Evolutionary conservation across 2,888 invertebrate species (phyloP), one percentile per base, ranked within the genome.

Genomic region (Lampropteryx suffumata): DNA sequence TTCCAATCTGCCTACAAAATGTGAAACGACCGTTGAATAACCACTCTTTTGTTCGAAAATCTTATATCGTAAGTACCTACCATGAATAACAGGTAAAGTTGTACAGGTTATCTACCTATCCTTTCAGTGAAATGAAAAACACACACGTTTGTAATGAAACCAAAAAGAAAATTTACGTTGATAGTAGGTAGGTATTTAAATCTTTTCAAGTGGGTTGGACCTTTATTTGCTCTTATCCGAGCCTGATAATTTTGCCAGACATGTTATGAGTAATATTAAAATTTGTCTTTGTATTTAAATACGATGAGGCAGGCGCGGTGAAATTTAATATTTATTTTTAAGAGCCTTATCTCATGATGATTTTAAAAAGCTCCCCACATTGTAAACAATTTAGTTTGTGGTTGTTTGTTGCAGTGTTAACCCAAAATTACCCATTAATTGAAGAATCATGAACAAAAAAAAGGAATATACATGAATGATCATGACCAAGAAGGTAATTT

Each of bases 1-100:
- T 44, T 36, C 29, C 44, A 44, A 44, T 44, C 29, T 44, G 35
- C 35, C 35, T 43, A 35, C 43, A 17, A 28, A 35, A 44, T 44
- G 35, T 36, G 12, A 44, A 35, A 36, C 29, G 30, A 36, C 29
- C 36, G 28, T 12, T 36, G 34, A 44, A 44, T 29, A 36, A 29
- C 36, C 29, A 6, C 2, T 17, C 36, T 35, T 36, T 44, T 36
- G 44, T 44, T 17, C 35, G 12, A 35, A 35, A 44, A 26, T 44
- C 43, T 44, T 35, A 35, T 27, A 44, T 28, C 11, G 43, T 21
- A 21, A 34, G n/a, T n/a, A n/a, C n/a, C n/a, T n/a, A n/a, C n/a
- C 28, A 29, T 43, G 30, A 39, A 39, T 39, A 41, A 21, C 33
- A 43, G 33, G 34, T 27, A 26, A 17, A 17, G 4, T 17, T 17